Evolutionary conservation across 2,888 invertebrate genomes (phyloP).

Genomic region (Pollenia angustigena): DNA sequence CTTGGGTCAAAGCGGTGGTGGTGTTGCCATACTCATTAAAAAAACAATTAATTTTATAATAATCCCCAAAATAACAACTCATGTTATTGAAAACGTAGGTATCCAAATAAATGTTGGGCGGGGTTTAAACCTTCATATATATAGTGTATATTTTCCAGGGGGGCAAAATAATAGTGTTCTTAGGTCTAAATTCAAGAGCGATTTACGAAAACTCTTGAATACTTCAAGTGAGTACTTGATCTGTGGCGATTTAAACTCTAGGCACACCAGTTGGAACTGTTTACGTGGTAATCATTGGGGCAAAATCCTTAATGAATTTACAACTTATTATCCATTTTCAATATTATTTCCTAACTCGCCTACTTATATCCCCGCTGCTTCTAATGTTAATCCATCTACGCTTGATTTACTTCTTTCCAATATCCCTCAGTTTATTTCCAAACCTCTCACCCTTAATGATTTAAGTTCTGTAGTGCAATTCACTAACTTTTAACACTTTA

Average conservation of each 20-base stretch:
- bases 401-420: too few relatives aligned
- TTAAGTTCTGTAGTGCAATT: too few relatives aligned
- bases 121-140: background rate
- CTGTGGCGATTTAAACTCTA: background rate
- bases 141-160: constrained; percentile 19
- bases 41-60: too few relatives aligned
- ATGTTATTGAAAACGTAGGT: constrained; percentile 6
- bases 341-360: too few relatives aligned
- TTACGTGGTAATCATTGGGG: background rate
- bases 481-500: too few relatives aligned
- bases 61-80: too few relatives aligned
- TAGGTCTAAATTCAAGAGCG: background rate
- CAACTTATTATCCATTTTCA: background rate
- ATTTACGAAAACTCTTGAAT: constrained; percentile 5
- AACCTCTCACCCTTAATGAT: too few relatives aligned
- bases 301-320: background rate
- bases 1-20: too few relatives aligned
- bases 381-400: too few relatives aligned
- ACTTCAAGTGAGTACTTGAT: background rate
- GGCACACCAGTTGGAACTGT: background rate
- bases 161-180: background rate
- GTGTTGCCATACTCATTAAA: too few relatives aligned
- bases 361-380: too few relatives aligned
- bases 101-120: background rate
- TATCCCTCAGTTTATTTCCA: too few relatives aligned